Evolutionary conservation across 1,140 invertebrate genomes (phyloP).

Genomic region (Lepeophtheirus salmonis): DNA sequence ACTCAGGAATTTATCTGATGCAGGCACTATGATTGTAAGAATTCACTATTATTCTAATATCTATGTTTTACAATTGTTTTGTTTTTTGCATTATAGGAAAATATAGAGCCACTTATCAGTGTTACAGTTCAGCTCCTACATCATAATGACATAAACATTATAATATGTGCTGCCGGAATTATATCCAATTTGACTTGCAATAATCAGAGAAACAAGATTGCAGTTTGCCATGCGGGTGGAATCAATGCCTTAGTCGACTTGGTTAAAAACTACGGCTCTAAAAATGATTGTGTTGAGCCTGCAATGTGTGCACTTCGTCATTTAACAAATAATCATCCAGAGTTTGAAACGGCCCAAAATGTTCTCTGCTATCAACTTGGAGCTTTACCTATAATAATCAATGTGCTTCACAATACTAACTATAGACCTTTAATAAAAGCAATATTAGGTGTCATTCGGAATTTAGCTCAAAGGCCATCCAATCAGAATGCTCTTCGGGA

Average conservation of each 20-base stretch:
- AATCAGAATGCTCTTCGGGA: constrained; percentile 86
- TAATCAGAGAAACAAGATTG: constrained; percentile 86
- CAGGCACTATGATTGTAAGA: constrained; percentile 56
- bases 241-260: constrained; percentile 85
- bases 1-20: constrained; percentile 91
- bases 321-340: constrained; percentile 79
- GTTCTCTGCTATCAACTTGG: constrained; percentile 81
- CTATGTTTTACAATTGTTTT: background rate
- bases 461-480: constrained; percentile 79
- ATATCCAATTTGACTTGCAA: constrained; percentile 97
- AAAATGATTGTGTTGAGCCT: constrained; percentile 94
- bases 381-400: constrained; percentile 59
- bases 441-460: constrained; percentile 56
- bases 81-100: background rate
- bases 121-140: constrained; percentile 73
- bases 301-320: constrained; percentile 51
- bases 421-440: constrained; percentile 80
- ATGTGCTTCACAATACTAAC: constrained; percentile 37
- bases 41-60: background rate
- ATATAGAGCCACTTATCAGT: constrained; percentile 41
- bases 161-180: constrained; percentile 93
- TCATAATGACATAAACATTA: constrained; percentile 80
- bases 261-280: constrained; percentile 76
- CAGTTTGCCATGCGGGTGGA: constrained; percentile 74
- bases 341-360: constrained; percentile 90